Percentiles rank a stretch among this genome's conserved stretches.
Conservation (phyloP, 2,113 vertebrate species). For the Cettia cetti region DNA sequence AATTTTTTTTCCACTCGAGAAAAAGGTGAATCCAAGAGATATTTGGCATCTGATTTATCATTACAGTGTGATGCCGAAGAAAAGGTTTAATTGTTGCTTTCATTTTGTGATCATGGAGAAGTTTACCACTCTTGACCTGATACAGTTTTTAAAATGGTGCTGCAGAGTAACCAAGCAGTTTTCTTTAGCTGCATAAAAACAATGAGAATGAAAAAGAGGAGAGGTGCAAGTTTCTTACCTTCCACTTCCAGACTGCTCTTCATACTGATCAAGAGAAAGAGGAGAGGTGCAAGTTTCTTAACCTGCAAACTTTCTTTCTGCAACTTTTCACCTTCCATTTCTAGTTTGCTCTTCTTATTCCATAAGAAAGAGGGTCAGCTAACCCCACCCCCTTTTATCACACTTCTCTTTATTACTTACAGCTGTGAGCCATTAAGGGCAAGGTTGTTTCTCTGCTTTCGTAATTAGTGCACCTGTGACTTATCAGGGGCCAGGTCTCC, state of each 20-base stretch:
- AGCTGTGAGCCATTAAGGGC: not conserved
- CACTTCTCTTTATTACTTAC: not conserved
- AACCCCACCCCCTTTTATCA: not conserved
- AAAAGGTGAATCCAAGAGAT: not conserved
- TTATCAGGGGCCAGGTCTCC: not conserved
- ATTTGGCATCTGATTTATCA: not conserved
- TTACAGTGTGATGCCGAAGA: not conserved
- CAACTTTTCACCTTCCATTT: not conserved
- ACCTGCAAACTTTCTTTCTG: no score
- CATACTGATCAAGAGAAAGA: no score
- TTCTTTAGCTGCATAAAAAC: not conserved
- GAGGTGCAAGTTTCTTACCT: not conserved
- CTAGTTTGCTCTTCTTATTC: not conserved
- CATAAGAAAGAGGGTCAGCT: not conserved
- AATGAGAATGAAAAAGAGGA: not conserved
- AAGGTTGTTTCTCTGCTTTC: not conserved
- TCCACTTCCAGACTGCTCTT: no score
- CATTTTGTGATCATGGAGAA: not conserved
- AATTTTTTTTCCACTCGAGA: not conserved
- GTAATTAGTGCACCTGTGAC: not conserved
- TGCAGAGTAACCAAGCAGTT: not conserved
- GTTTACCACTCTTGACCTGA: not conserved
- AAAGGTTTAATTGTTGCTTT: not conserved
- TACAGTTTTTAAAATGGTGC: not conserved
- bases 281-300: not conserved